These are phyloP conservation scores for Mirounga angustirostris DNA, from an alignment of 2,113 vertebrate genomes.

Conservation along the genomic window DNA sequence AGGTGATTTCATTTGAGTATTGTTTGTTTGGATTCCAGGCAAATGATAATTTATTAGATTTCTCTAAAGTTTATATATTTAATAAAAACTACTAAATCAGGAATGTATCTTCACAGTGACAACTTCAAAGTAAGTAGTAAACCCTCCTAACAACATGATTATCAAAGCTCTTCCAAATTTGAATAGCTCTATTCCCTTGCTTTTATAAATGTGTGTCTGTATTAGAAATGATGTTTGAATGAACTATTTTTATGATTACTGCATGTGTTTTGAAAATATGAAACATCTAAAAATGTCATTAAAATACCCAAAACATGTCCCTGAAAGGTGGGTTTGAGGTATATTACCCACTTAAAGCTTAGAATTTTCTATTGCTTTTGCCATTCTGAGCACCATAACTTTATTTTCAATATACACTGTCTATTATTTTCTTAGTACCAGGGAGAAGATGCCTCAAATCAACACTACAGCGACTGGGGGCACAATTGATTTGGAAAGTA, in stretches of 20 bases:
- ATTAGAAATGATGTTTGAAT: neutral
- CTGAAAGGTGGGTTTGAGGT: neutral
- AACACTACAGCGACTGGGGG: slow-evolving; percentile 9
- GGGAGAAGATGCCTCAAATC: slow-evolving; percentile 30
- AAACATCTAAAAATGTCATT: slow-evolving; percentile 21
- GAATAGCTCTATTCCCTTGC: neutral
- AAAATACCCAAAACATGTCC: neutral
- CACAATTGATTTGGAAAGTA: slow-evolving; percentile 30
- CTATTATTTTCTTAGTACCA: neutral
- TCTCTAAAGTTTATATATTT: neutral
- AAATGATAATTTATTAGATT: neutral
- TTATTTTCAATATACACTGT: slow-evolving; percentile 9
- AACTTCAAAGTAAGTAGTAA: neutral
- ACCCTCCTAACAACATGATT: neutral
- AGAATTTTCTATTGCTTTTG: neutral
- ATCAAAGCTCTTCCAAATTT: neutral
- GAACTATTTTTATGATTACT: neutral
- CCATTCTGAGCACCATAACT: neutral
- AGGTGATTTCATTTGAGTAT: neutral
- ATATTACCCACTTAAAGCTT: neutral
- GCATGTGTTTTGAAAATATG: neutral
- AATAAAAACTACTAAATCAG: neutral
- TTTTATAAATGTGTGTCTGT: neutral
- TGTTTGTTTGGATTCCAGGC: neutral
- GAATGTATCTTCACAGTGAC: neutral